These are phyloP conservation scores for Ameiurus melas DNA, from an alignment of 2,113 vertebrate species.

Conservation along the genomic window DNA sequence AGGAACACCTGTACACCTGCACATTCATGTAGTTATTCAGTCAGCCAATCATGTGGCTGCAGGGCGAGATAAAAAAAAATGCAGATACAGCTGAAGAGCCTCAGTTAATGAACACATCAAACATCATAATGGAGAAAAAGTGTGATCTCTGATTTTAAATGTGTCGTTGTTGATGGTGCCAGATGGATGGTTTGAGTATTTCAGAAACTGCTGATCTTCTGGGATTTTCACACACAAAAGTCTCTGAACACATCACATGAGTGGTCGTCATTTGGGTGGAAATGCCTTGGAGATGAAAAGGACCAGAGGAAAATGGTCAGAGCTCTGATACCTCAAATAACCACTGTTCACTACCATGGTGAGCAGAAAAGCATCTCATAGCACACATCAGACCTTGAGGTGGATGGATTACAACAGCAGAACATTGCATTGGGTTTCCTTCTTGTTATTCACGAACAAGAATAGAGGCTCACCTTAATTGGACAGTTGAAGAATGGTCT, in stretches of 20 bases:
- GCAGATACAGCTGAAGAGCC: neutral
- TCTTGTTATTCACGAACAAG: too few relatives aligned
- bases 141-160: neutral
- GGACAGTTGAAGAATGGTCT: too few relatives aligned
- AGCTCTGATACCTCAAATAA: neutral
- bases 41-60: neutral
- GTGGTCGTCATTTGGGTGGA: neutral
- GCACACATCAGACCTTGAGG: neutral
- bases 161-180: neutral
- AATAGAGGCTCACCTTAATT: too few relatives aligned
- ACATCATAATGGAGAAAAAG: neutral
- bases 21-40: neutral
- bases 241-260: neutral
- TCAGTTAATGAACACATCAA: neutral
- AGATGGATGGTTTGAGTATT: neutral
- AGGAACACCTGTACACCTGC: neutral
- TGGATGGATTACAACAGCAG: neutral
- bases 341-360: neutral
- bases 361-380: neutral
- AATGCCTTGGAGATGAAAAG: neutral
- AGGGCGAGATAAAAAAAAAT: neutral
- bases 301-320: neutral
- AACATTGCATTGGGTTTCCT: neutral
- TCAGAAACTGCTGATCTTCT: neutral
- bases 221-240: neutral